Percentiles rank a stretch among this genome's conserved stretches.
Evolutionary conservation across 1,140 invertebrate genomes (phyloP).

Genomic region (Penaeus vannamei): DNA sequence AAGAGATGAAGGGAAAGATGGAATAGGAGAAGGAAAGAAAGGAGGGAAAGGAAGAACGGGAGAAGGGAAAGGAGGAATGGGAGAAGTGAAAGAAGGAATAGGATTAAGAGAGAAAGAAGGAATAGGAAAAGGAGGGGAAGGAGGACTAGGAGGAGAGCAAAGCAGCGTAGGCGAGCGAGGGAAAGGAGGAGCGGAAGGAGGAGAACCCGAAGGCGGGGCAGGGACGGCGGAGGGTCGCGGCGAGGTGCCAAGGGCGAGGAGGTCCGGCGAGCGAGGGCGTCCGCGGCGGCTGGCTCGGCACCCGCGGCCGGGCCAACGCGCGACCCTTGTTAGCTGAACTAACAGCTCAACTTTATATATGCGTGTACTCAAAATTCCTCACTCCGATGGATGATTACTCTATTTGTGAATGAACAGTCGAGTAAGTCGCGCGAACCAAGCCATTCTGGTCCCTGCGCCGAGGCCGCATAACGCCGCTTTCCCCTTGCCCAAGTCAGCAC

Average conservation of each 20-base stretch:
- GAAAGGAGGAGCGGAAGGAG: slow-evolving; percentile 8
- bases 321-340: slow-evolving; percentile 31
- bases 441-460: neutral
- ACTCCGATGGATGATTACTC: slow-evolving; percentile 31
- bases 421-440: neutral
- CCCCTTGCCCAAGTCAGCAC: slow-evolving; percentile 25
- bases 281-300: slow-evolving; percentile 18
- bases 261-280: too few species aligned
- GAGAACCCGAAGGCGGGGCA: neutral
- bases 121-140: neutral
- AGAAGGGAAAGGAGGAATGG: too few species aligned
- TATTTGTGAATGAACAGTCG: slow-evolving; percentile 39
- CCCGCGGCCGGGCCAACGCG: neutral
- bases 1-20: neutral
- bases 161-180: neutral
- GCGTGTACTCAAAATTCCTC: slow-evolving; percentile 2
- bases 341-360: slow-evolving; percentile 8
- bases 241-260: too few species aligned
- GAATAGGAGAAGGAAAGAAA: neutral
- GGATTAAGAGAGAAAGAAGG: neutral
- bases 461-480: slow-evolving; percentile 12
- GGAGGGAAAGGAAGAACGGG: neutral
- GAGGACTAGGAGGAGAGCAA: neutral
- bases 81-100: too few species aligned
- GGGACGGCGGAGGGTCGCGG: too few species aligned